phyloP scores from a whole-genome alignment of 2,797 vertebrate genomes.

The Mionectes olivaceus region DNA sequence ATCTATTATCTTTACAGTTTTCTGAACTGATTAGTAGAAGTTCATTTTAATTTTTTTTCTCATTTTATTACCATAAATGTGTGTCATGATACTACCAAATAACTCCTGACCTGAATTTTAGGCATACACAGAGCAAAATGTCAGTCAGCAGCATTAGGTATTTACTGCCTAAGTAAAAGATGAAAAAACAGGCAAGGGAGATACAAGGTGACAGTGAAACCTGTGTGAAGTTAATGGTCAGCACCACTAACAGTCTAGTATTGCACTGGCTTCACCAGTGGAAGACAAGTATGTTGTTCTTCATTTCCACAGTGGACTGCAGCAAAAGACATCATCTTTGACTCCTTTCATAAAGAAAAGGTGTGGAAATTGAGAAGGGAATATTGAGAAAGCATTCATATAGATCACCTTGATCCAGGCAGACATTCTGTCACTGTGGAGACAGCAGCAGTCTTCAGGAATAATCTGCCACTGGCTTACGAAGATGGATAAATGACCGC shows the following conservation, averaged over 20 bases:
- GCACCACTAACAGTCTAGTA: background rate
- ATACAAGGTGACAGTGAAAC: background rate
- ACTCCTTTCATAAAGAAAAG: background rate
- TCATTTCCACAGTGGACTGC: background rate
- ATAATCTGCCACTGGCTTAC: background rate
- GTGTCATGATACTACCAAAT: background rate
- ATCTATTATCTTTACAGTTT: background rate
- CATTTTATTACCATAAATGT: background rate
- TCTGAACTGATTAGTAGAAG: background rate
- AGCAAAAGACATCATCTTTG: background rate
- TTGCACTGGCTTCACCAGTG: background rate
- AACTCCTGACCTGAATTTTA: background rate
- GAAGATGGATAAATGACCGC: background rate
- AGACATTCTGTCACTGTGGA: background rate
- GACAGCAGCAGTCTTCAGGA: background rate
- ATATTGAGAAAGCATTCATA: background rate
- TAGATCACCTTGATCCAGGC: background rate
- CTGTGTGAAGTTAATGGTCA: background rate
- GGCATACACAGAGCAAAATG: background rate
- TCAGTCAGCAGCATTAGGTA: background rate
- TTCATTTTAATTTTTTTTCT: background rate
- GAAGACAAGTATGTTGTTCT: background rate
- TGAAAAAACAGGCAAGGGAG: background rate
- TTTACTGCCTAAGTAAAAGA: background rate
- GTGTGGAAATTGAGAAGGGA: background rate